A percentile compares a stretch with the other conserved stretches of the same genome.
These are phyloP conservation scores for Phylloscopus trochilus DNA, from an alignment of 2,113 vertebrate genomes.

Conservation along the genomic window DNA sequence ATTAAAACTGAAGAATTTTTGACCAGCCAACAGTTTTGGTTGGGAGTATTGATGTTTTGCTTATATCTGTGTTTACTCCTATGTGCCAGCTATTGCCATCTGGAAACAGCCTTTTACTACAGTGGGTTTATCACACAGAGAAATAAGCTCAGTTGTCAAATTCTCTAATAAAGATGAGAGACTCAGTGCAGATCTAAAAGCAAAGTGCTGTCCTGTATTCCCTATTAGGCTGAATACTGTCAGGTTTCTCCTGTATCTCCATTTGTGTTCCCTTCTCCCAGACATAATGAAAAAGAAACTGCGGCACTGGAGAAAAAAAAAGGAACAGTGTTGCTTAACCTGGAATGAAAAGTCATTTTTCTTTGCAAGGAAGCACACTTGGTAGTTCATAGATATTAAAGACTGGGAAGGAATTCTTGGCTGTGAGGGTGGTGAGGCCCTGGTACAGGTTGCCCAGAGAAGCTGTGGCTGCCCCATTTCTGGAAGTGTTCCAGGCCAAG, in stretches of 20 bases:
- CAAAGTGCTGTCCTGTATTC: neutral
- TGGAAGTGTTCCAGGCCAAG: neutral
- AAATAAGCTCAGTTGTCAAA: conserved; percentile 11
- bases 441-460: neutral
- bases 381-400: neutral
- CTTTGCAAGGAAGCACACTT: neutral
- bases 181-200: neutral
- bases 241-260: neutral
- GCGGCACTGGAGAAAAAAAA: neutral
- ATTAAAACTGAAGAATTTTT: neutral
- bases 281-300: neutral
- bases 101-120: conserved; percentile 21
- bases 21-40: neutral
- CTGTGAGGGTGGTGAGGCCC: neutral
- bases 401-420: neutral
- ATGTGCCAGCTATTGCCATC: neutral
- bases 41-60: neutral
- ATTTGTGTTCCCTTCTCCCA: neutral
- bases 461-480: neutral
- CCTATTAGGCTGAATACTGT: neutral
- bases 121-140: neutral
- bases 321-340: neutral
- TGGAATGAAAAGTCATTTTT: neutral
- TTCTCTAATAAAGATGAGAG: conserved; percentile 9
- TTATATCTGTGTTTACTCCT: neutral